Evolutionary conservation across 2,888 invertebrate species (phyloP).

Genomic region (Dasysyrphus albostriatus): DNA sequence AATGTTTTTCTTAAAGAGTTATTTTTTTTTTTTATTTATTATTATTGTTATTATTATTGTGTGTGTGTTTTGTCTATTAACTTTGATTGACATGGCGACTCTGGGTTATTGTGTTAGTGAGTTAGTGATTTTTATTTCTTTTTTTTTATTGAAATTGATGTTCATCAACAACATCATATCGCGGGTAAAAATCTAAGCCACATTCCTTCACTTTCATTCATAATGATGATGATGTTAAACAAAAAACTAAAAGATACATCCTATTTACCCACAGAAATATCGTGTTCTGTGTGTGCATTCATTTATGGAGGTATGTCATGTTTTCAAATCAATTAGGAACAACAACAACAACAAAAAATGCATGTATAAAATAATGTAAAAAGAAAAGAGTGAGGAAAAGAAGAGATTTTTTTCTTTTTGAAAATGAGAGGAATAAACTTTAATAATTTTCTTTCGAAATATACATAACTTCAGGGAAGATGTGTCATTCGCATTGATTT

Average conservation of each 20-base stretch:
- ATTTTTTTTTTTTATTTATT: background rate
- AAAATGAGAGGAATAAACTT: slow-evolving; percentile 39
- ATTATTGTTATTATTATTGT: background rate
- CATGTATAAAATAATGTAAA: background rate
- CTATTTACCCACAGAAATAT: slow-evolving; percentile 16
- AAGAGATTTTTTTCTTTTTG: background rate
- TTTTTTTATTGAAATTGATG: slow-evolving; percentile 40
- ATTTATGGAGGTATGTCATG: slow-evolving; percentile 23
- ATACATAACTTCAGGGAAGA: background rate
- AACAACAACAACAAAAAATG: slow-evolving; percentile 10
- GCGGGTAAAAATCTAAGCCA: slow-evolving; percentile 44
- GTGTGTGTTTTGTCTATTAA: slow-evolving; percentile 49
- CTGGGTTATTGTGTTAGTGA: slow-evolving; percentile 3
- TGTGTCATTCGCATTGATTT: slow-evolving; percentile 24
- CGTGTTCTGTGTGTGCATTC: slow-evolving; percentile 8
- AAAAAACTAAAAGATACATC: slow-evolving; percentile 14
- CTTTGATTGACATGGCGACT: slow-evolving; percentile 67
- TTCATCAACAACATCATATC: slow-evolving; percentile 43
- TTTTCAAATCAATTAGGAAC: slow-evolving; percentile 25
- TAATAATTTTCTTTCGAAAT: background rate
- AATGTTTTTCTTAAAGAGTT: slow-evolving; percentile 15
- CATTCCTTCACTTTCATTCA: slow-evolving; percentile 45
- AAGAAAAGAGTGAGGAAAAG: background rate
- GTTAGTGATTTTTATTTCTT: background rate
- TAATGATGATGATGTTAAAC: background rate